Conservation (phyloP, 2,888 invertebrate species). For the Tortricodes alternella region DNA sequence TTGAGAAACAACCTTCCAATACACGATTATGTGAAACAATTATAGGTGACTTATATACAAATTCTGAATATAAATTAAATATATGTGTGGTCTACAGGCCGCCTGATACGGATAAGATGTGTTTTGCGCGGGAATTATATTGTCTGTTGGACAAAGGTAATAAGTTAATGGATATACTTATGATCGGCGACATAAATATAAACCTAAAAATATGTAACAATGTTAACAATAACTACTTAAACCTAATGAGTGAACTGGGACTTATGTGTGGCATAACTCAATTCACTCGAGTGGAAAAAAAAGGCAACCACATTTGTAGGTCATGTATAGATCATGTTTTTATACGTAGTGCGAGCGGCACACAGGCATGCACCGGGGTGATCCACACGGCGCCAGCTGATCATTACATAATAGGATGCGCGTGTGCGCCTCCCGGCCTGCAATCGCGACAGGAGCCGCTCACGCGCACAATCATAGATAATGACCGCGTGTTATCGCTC, state of each 20-base stretch:
- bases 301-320: background rate
- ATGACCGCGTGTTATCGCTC: no score
- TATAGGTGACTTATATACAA: background rate
- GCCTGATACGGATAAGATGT: background rate
- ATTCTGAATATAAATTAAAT: background rate
- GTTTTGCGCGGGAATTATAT: background rate
- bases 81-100: constrained; percentile 1
- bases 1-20: background rate
- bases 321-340: constrained; percentile 13
- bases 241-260: constrained; percentile 12
- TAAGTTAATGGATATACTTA: background rate
- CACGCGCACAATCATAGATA: no score
- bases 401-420: background rate
- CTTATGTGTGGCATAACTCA: constrained; percentile 10
- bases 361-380: background rate
- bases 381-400: background rate
- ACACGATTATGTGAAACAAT: background rate
- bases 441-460: no score
- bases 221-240: constrained; percentile 5
- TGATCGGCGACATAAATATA: constrained; percentile 23
- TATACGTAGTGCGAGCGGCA: background rate
- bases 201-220: constrained; percentile 3
- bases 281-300: constrained; percentile 9
- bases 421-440: no score
- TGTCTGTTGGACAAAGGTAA: background rate